phyloP scores from a whole-genome alignment of 1,140 invertebrate species.

The Acyrthosiphon pisum region DNA sequence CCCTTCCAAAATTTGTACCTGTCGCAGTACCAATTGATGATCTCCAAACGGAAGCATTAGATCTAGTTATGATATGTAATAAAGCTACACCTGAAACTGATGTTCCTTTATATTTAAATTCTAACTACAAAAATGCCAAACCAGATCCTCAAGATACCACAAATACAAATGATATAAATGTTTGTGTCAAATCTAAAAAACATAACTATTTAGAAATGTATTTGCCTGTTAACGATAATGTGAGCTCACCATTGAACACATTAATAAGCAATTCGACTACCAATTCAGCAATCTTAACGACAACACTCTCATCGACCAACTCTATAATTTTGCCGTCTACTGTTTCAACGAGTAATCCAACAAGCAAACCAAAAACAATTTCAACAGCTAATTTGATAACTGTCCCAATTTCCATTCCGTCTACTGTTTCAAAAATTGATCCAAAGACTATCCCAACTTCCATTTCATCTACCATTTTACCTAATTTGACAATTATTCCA shows the following conservation, averaged over 20 bases:
- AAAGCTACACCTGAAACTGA: not conserved
- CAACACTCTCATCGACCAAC: not conserved
- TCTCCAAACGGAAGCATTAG: constrained; percentile 29
- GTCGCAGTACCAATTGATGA: not conserved
- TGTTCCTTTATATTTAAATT: not conserved
- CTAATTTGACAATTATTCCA: not conserved
- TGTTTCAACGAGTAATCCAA: not conserved
- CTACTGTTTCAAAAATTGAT: not conserved
- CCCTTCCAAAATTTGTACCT: not conserved
- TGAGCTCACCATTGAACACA: not conserved
- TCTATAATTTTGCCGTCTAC: not conserved
- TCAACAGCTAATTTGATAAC: not conserved
- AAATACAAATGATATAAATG: not conserved
- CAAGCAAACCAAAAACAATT: not conserved
- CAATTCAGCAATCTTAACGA: not conserved
- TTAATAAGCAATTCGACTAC: not conserved
- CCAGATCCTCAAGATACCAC: not conserved
- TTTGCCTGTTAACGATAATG: not conserved
- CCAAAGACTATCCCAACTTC: not conserved
- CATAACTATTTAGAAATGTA: not conserved
- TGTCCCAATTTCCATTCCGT: not conserved
- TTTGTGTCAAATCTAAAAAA: not conserved
- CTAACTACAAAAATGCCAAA: no score
- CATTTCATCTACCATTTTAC: not conserved
- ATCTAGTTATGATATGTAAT: not conserved